Evolutionary conservation across 1,140 invertebrate genomes (phyloP), one percentile per base, ranked within the genome.

Genomic region (Sinella curviseta): DNA sequence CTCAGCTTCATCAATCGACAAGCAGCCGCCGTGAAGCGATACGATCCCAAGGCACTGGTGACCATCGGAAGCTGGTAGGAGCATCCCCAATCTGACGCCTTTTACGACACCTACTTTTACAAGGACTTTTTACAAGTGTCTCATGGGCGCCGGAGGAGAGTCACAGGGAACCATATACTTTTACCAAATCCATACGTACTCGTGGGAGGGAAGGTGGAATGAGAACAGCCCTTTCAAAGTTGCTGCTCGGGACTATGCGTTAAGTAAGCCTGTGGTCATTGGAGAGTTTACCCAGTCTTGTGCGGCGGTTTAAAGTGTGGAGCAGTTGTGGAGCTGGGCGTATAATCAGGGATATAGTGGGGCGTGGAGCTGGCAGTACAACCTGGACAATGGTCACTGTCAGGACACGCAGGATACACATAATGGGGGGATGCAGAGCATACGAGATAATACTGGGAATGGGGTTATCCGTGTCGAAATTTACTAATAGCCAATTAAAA

Each of bases 201-300:
- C 31, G 84, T 78, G 80, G 54, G 82, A 33, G 20, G 60, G 83
- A 28, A 8, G 39, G 8, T 86, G 84, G 81, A 86, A 84, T 74
- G 79, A 79, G 14, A 79, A 85, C 55, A 83, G 84, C 12, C 86
- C 87, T n/a, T 86, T 87, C 75, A 85, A 87, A 86, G 84, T 87
- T n/a, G 57, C 77, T 8, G 81, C 81, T n/a, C 48, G 35, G n/a
- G 84, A 83, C 20, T 87, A 85, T 77, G 79, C 80, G 16, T 81
- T 87, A 0, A 81, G 85, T 77, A 88, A 87, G 77, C 87, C 87
- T 0, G 76, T 87, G n/a, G 83, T 88, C 2, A 86, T 88, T 33
- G 87, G 86, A 17, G 87, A 88, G 81, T 88, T 86, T 75, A 78
- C 83, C 0, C 77, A 85, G 3, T 80, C 82, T 35, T 85, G 85